Conservation (phyloP, 2,797 vertebrate species). For the Schizopygopsis pylzovi region DNA sequence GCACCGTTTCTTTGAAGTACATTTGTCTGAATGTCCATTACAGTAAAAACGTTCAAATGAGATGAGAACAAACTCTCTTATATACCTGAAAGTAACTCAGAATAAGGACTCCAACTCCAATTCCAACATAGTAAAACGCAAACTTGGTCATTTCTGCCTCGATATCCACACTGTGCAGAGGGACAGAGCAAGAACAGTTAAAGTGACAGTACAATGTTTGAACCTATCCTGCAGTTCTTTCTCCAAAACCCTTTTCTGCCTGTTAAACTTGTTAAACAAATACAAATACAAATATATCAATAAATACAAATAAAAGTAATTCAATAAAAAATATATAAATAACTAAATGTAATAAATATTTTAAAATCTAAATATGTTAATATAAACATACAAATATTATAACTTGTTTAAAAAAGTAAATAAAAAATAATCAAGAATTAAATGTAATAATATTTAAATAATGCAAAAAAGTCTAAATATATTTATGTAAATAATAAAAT, state of each 20-base stretch:
- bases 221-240: not conserved
- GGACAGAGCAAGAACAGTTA: not conserved
- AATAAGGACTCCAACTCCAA: slow-evolving; percentile 75
- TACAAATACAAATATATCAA: too few relatives aligned
- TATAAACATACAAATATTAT: not conserved
- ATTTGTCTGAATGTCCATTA: not conserved
- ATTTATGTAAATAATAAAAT: too few relatives aligned
- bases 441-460: too few relatives aligned
- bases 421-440: too few relatives aligned
- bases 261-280: not conserved
- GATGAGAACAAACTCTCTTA: slow-evolving; percentile 25
- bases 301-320: too few relatives aligned
- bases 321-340: not conserved
- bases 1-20: too few relatives aligned
- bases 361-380: not conserved
- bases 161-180: slow-evolving; percentile 75
- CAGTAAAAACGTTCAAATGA: not conserved
- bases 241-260: not conserved
- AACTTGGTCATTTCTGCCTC: slow-evolving; percentile 80
- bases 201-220: not conserved
- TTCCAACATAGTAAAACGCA: slow-evolving; percentile 81
- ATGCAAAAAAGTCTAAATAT: too few relatives aligned
- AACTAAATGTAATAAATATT: not conserved
- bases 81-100: slow-evolving; percentile 83
- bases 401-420: too few relatives aligned